Percentiles rank a stretch among this genome's conserved stretches.
Evolutionary conservation across 2,113 vertebrate genomes (phyloP).

Genomic region (Podilymbus podiceps): DNA sequence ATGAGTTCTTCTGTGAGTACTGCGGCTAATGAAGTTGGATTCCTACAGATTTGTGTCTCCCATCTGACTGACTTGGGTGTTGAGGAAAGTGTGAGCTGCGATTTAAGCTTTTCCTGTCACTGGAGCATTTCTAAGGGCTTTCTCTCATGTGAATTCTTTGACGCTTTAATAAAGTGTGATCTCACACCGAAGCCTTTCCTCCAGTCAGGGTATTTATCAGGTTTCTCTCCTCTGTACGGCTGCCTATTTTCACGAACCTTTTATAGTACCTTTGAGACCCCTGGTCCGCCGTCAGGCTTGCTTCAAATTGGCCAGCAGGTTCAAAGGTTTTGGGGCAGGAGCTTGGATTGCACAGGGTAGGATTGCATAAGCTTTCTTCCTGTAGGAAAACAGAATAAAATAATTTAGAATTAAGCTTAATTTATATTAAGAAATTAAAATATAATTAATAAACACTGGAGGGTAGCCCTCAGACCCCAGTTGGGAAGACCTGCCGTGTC

Average conservation of each 20-base stretch:
- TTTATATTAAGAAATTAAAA: not conserved
- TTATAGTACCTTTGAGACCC: not conserved
- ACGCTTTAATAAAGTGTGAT: conserved; percentile 15
- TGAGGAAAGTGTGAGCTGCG: conserved; percentile 3
- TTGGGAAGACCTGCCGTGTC: not conserved
- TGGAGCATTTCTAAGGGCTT: not conserved
- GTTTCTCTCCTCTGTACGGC: not conserved
- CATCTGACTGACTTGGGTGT: accelerated
- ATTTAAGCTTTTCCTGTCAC: not conserved
- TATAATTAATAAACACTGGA: not conserved
- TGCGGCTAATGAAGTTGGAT: not conserved
- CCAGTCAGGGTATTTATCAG: not conserved
- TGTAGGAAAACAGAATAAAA: not conserved
- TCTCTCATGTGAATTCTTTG: not conserved
- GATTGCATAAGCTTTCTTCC: not conserved
- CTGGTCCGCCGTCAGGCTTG: not conserved
- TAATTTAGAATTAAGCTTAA: not conserved
- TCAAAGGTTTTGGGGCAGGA: not conserved
- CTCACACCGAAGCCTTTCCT: not conserved
- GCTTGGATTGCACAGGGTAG: not conserved
- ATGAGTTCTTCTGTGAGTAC: not conserved
- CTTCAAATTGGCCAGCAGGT: not conserved
- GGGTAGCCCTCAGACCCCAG: not conserved
- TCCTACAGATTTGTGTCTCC: not conserved
- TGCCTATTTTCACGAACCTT: not conserved